These are phyloP conservation scores for Lepilemur ruficaudatus DNA, from an alignment of 2,797 vertebrate species.

Conservation along the genomic window DNA sequence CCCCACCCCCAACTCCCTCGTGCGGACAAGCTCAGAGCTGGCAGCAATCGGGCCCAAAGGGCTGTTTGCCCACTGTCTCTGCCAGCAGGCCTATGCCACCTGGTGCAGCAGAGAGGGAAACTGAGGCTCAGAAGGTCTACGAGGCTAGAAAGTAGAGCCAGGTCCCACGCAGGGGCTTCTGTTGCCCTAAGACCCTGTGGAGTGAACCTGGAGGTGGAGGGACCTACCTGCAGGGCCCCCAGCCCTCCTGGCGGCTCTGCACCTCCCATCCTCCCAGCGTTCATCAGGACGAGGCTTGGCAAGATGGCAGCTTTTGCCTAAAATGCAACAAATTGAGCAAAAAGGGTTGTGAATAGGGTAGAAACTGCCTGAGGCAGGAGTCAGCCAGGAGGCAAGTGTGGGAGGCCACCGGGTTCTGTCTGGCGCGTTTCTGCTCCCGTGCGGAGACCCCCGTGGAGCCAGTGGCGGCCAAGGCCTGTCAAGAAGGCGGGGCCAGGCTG, in stretches of 20 bases:
- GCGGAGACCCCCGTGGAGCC: background rate
- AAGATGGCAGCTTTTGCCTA: background rate
- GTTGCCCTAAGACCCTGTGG: background rate
- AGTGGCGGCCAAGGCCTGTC: fast-evolving
- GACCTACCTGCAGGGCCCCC: background rate
- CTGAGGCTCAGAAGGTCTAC: background rate
- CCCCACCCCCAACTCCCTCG: background rate
- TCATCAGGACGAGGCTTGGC: background rate
- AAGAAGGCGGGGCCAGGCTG: background rate
- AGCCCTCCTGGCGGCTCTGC: background rate
- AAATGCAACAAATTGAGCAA: background rate
- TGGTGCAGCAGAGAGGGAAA: background rate
- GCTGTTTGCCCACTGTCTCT: background rate
- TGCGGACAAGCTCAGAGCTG: no score
- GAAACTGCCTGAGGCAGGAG: background rate
- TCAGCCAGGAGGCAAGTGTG: fast-evolving
- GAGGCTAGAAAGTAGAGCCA: background rate
- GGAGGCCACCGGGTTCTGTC: background rate
- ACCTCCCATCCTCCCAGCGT: background rate
- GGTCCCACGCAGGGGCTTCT: background rate
- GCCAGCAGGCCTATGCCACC: background rate
- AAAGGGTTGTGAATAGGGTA: background rate
- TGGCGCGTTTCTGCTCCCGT: background rate
- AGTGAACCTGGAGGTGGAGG: background rate
- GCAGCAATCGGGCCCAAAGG: background rate